A percentile compares a stretch with the other conserved stretches of the same genome.
These are phyloP conservation scores for Harpalus rufipes DNA, from an alignment of 2,888 invertebrate genomes.

Conservation along the genomic window DNA sequence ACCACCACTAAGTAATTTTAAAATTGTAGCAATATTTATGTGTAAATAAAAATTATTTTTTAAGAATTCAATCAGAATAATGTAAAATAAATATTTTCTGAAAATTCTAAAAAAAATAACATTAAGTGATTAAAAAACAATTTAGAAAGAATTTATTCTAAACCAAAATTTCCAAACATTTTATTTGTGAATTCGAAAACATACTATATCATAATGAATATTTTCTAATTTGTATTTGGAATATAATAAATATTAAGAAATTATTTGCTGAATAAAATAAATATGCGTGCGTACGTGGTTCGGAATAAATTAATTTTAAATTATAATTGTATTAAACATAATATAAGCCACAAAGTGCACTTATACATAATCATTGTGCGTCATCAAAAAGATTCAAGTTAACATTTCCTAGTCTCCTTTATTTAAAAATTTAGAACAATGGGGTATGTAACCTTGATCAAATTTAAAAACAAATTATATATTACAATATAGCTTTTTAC, in stretches of 20 bases:
- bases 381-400: neutral
- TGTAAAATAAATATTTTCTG: slow-evolving; percentile 9
- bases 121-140: neutral
- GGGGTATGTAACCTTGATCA: neutral
- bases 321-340: slow-evolving; percentile 1
- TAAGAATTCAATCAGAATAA: slow-evolving; percentile 58
- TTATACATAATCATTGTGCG: neutral
- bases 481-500: too few relatives aligned
- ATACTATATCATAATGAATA: neutral
- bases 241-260: neutral
- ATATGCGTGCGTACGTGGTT: neutral
- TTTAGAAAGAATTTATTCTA: neutral
- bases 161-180: neutral
- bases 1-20: slow-evolving; percentile 73
- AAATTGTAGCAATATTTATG: slow-evolving; percentile 59
- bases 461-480: neutral
- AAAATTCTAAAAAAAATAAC: slow-evolving; percentile 5
- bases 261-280: neutral
- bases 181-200: neutral
- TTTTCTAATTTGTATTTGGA: neutral
- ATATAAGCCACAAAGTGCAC: neutral
- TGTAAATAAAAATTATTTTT: slow-evolving; percentile 60
- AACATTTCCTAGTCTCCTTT: neutral
- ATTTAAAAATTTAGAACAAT: neutral
- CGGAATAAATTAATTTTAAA: neutral